Evolutionary conservation across 1,140 invertebrate species (phyloP).

Genomic region (Zaprionus capensis): DNA sequence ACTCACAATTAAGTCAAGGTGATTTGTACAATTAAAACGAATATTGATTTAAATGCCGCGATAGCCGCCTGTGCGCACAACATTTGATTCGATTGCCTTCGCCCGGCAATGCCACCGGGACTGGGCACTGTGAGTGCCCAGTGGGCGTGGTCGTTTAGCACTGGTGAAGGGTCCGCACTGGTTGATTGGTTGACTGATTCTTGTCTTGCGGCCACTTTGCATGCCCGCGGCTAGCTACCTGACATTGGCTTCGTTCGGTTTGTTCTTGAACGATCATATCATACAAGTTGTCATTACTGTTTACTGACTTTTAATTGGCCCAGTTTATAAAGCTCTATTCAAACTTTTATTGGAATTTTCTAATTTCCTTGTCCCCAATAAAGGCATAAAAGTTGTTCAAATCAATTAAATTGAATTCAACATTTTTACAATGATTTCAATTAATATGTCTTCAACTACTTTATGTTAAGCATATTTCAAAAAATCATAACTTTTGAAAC

Average conservation of each 20-base stretch:
- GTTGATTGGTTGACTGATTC: constrained; percentile 41
- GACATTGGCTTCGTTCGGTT: constrained; percentile 6
- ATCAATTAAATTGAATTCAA: no score
- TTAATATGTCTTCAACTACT: no score
- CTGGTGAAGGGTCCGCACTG: constrained; percentile 40
- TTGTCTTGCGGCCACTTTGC: constrained; percentile 22
- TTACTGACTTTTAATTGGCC: neutral
- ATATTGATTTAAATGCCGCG: constrained; percentile 77
- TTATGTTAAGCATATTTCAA: no score
- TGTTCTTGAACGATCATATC: constrained; percentile 1
- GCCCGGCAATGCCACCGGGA: constrained; percentile 27
- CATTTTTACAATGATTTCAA: no score
- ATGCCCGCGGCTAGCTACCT: neutral
- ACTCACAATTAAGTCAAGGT: constrained; percentile 77
- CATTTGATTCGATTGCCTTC: constrained; percentile 43
- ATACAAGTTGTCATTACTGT: neutral
- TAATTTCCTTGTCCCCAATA: neutral
- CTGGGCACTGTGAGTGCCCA: constrained; percentile 6
- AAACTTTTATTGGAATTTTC: neutral
- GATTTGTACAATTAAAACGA: constrained; percentile 82
- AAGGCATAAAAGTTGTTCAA: no score
- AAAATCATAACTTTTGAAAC: no score
- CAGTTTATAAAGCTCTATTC: neutral
- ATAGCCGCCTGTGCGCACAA: constrained; percentile 41
- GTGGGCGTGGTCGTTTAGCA: constrained; percentile 38